A percentile compares a stretch with the other conserved stretches of the same genome.
phyloP scores from a whole-genome alignment of 2,113 vertebrate species.

The Thermophis baileyi region DNA sequence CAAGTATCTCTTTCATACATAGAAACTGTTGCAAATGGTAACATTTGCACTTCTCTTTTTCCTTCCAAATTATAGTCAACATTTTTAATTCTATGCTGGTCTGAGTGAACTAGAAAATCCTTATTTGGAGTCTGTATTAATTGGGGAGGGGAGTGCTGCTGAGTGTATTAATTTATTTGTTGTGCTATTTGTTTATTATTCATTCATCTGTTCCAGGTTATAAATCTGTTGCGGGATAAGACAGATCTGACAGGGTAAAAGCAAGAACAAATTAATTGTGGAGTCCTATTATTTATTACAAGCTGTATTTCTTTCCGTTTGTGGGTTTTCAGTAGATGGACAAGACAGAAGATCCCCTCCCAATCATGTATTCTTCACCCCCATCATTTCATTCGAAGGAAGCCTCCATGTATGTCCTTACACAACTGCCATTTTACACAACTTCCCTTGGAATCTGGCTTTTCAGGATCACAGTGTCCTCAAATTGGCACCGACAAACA shows the following conservation, averaged over 20 bases:
- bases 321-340: neutral
- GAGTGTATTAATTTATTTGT: neutral
- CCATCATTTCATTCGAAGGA: neutral
- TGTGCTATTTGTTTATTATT: neutral
- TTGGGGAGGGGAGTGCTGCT: neutral
- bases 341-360: neutral
- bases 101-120: neutral
- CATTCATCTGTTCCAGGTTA: neutral
- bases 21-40: neutral
- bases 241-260: neutral
- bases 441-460: neutral
- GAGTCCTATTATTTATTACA: slow-evolving; percentile 15
- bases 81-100: neutral
- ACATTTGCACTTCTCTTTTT: neutral
- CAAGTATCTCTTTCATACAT: neutral
- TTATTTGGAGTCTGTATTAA: neutral
- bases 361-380: neutral
- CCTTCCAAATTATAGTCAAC: neutral
- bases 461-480: neutral
- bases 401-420: neutral
- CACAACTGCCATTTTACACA: too few species aligned
- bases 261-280: neutral
- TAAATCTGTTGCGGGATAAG: neutral
- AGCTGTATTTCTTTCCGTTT: neutral
- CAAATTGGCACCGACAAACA: neutral